Evolutionary conservation across 2,113 vertebrate genomes (phyloP), one percentile per base, ranked within the genome.

Genomic region (Phoenicopterus ruber): DNA sequence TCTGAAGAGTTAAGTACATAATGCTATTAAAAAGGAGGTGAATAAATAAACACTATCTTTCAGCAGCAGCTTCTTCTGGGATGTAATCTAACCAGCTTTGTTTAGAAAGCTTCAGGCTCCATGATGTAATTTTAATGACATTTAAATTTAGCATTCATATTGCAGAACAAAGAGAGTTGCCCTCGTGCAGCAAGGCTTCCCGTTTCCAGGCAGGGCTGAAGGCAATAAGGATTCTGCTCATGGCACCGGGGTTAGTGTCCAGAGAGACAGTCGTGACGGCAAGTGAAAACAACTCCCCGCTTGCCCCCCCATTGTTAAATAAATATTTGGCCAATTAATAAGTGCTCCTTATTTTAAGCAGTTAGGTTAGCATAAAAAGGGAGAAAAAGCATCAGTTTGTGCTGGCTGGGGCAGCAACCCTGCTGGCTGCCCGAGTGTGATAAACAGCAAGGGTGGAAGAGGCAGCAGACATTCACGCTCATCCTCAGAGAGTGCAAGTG

Each of bases 91-190:
- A 57, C 58, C 76, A 90, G 54, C 79, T 90, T 79, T 93, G 52
- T 83, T 95, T 88, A 50, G 91, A 89, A 92, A 93, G 52, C 85
- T 93, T 72, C 65, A 69, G 84, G 29, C 29, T 71, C 28, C 58
- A 29, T 17, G 57, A 36, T 88, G 61, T 77, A 73, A 62, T 44
- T 96, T 93, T 84, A 96, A 96, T 92, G 88, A 73, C 25, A 81
- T 94, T 81, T 91, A 92, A 90, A 95, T 98, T 96, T 90, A 87
- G 46, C 86, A 83, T 69, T 91, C 38, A 24, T 44, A 25, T 58
- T 90, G 26, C 38, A 94, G 83, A 94, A 93, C 40, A 82, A 85
- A 91, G 50, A 66, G 55, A 22, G 50, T 34, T 76, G 57, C 29
- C 47, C 81, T 36, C 5, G 3, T 57, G 52, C 49, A 96, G 82